Evolutionary conservation across 2,797 vertebrate genomes (phyloP).

Genomic region (Sebastes oblongus): DNA sequence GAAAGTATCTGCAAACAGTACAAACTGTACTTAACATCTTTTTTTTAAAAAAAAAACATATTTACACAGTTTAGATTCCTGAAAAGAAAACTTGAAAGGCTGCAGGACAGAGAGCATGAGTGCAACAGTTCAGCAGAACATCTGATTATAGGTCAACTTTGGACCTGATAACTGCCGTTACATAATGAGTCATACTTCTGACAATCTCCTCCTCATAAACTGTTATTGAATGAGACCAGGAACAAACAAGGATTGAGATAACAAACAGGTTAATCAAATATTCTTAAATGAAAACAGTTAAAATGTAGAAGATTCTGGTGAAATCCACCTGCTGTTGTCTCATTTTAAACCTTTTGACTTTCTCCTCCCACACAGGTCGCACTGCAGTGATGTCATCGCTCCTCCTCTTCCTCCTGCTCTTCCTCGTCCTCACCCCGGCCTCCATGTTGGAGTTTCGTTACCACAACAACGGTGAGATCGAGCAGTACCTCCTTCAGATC

Average conservation of each 20-base stretch:
- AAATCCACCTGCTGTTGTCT: neutral
- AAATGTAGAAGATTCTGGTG: too few relatives aligned
- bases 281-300: too few relatives aligned
- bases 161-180: neutral
- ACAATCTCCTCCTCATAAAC: neutral
- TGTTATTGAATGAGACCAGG: neutral
- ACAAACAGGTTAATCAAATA: too few relatives aligned
- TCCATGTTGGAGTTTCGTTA: conserved; percentile 63
- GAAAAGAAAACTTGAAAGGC: too few relatives aligned
- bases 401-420: conserved; percentile 11
- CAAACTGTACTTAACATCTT: too few relatives aligned
- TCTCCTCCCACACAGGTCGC: conserved; percentile 9
- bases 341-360: neutral
- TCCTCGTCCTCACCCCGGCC: conserved; percentile 7
- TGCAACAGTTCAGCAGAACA: neutral
- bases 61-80: too few relatives aligned
- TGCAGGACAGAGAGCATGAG: neutral
- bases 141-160: neutral
- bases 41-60: too few relatives aligned
- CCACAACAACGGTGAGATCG: conserved; percentile 64
- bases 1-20: too few relatives aligned
- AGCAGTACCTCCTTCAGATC: conserved; percentile 51
- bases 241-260: neutral
- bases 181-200: neutral
- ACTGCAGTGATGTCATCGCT: conserved; percentile 51